These are phyloP conservation scores for Drosophila dives DNA, from an alignment of 2,888 invertebrate genomes.

Conservation along the genomic window DNA sequence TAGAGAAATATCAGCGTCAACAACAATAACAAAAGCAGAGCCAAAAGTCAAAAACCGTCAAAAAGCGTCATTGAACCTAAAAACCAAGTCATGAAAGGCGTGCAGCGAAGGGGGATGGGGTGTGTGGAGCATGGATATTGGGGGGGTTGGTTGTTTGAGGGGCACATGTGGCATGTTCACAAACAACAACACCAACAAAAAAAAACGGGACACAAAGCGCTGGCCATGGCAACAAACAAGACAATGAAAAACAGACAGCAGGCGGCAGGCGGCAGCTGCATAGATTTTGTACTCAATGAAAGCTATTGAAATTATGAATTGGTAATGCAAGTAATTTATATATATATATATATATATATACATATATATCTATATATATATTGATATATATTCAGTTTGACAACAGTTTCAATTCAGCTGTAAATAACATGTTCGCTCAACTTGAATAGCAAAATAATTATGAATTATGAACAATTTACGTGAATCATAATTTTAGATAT, in stretches of 20 bases:
- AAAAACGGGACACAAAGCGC: slow-evolving; percentile 26
- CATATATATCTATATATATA: background rate
- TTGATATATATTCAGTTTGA: background rate
- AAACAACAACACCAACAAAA: background rate
- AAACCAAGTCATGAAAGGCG: slow-evolving; percentile 23
- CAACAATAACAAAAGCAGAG: slow-evolving; percentile 33
- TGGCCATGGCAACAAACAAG: slow-evolving; percentile 21
- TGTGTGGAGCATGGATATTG: background rate
- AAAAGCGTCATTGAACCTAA: slow-evolving; percentile 66
- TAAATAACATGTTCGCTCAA: background rate
- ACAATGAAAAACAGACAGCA: slow-evolving; percentile 2
- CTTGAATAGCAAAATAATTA: background rate
- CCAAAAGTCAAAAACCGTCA: slow-evolving; percentile 73
- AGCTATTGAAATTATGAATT: slow-evolving; percentile 5
- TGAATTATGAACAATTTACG: background rate
- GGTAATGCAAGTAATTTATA: background rate
- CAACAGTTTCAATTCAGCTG: background rate
- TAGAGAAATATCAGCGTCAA: slow-evolving; percentile 40
- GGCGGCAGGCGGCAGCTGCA: slow-evolving; percentile 14
- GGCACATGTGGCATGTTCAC: slow-evolving; percentile 20
- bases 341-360: background rate
- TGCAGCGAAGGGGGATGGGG: background rate
- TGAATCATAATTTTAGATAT: background rate
- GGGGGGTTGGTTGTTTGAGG: background rate
- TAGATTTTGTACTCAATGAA: slow-evolving; percentile 1